Evolutionary conservation across 2,797 vertebrate species (phyloP), one percentile per base, ranked within the genome.

Genomic region (Lutjanus campechanus): DNA sequence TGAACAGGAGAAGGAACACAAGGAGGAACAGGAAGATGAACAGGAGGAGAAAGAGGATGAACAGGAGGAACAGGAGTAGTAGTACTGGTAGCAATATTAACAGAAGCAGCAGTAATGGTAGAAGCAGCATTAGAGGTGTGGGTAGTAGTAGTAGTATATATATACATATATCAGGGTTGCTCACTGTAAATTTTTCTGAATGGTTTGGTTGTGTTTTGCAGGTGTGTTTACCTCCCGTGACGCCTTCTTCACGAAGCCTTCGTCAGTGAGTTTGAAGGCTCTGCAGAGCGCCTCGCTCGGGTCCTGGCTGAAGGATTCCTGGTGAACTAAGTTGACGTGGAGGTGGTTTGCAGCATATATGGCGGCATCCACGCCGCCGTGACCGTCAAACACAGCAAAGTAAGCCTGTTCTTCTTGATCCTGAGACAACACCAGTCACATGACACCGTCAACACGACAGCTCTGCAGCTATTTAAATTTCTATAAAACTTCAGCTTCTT

Each of bases 391-490:
- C 87, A 99, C 98, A 0, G 97, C 98, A 40, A 99, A 99, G 91
- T 97, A 99, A 11, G 98, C 98, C 94, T 99, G 98, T 80, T 99
- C 98, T 85, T 99, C 98, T 90, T 98, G 98, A 92, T 99, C 98
- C 98, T 99, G 94, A 22, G 40, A 76, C 76, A 49, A 36, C n/a
- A 70, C 2, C 15, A 16, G 44, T 19, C 56, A 71, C 19, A 55
- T 5, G 10, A 20, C 7, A 11, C 5, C 19, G 8, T 47, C 12
- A 29, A 50, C 25, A 11, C 56, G 4, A 2, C 44, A 43, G 51
- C 7, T 62, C 58, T 62, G 17, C 41, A 55, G 65, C 16, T 3
- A 16, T 61, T 36, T 19, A 20, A 55, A 64, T 29, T 8, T 44
- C n/a, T 36, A 36, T 36, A 36, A 36, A 29, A 29, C 4, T 29